phyloP scores from a whole-genome alignment of 2,113 vertebrate genomes.

The Delphinapterus leucas region DNA sequence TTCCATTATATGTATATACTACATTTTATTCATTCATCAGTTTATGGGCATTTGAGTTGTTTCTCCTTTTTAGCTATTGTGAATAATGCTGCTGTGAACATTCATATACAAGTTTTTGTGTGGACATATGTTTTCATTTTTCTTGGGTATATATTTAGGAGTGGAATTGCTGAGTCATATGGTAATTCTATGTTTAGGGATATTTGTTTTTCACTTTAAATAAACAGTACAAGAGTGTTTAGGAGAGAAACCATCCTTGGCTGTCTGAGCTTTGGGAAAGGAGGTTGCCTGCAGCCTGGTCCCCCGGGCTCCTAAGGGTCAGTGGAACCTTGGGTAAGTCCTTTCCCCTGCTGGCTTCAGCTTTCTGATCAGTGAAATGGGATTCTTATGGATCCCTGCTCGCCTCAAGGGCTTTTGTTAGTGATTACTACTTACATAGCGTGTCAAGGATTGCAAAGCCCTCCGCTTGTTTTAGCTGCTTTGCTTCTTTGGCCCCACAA shows the following conservation, averaged over 20 bases:
- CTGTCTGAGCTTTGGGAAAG: not conserved
- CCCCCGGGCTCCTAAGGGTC: not conserved
- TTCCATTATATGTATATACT: not conserved
- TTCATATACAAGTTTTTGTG: not conserved
- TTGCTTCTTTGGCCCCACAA: not conserved
- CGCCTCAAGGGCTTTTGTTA: not conserved
- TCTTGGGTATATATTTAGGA: not conserved
- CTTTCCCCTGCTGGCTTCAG: not conserved
- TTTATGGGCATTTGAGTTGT: not conserved
- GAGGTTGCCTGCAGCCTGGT: not conserved
- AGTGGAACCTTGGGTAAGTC: not conserved
- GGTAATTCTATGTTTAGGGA: not conserved
- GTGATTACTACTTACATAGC: not conserved
- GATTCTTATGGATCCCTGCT: not conserved
- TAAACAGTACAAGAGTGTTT: not conserved
- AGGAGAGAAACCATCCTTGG: not conserved
- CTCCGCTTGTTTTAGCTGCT: not conserved
- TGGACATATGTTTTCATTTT: conserved; percentile 13
- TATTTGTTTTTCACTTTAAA: conserved; percentile 36
- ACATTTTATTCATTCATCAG: not conserved
- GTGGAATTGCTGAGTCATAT: conserved; percentile 6
- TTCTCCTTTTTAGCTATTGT: not conserved
- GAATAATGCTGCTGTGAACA: not conserved
- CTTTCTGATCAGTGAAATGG: not conserved
- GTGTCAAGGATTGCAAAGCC: not conserved